phyloP scores from a whole-genome alignment of 2,888 invertebrate species.

The Drosophila nr. perissopoda region DNA sequence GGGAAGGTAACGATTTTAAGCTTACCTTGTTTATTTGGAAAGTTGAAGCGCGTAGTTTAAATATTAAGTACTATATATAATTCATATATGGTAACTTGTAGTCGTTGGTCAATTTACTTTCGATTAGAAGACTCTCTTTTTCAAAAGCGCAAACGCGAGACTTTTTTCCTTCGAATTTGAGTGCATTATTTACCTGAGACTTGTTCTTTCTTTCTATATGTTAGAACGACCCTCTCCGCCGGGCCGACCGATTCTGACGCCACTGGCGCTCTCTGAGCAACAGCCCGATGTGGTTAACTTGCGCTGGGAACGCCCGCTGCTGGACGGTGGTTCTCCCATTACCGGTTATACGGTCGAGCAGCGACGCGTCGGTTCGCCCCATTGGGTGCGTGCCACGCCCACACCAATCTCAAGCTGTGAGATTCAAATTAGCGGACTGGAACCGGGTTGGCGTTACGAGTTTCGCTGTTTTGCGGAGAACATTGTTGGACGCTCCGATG shows the following conservation, averaged over 20 bases:
- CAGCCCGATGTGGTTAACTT: constrained; percentile 93
- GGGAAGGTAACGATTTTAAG: background rate
- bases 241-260: constrained; percentile 92
- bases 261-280: constrained; percentile 89
- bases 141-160: constrained; percentile 35
- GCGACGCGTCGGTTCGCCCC: constrained; percentile 90
- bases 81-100: background rate
- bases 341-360: constrained; percentile 93
- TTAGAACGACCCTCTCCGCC: constrained; percentile 91
- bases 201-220: constrained; percentile 32
- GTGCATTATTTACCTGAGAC: constrained; percentile 40
- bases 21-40: background rate
- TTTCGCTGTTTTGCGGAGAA: constrained; percentile 97
- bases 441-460: constrained; percentile 94
- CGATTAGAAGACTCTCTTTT: background rate
- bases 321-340: constrained; percentile 95
- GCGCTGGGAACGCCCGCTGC: constrained; percentile 92
- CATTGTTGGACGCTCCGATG: constrained; percentile 93
- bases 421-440: constrained; percentile 91
- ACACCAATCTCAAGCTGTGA: constrained; percentile 90
- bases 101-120: background rate
- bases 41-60: background rate
- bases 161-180: constrained; percentile 10
- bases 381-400: constrained; percentile 93
- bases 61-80: background rate